Evolutionary conservation across 2,888 invertebrate genomes (phyloP).

Genomic region (Zelleria hepariella): DNA sequence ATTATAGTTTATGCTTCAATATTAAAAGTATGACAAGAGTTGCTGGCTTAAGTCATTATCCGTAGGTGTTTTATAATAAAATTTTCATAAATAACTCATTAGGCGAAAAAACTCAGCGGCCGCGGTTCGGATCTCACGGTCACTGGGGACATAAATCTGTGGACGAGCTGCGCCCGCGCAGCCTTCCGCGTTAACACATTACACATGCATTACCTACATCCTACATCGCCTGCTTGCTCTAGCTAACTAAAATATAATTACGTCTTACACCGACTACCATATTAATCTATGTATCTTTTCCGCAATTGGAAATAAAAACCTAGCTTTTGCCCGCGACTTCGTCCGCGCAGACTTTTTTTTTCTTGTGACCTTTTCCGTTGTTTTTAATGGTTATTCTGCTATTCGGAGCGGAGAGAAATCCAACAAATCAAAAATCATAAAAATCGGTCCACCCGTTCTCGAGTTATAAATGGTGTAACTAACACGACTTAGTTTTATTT

Average conservation of each 20-base stretch:
- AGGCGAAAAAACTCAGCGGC: conserved; percentile 53
- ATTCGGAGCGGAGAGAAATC: too few relatives aligned
- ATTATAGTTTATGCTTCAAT: conserved; percentile 42
- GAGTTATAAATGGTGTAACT: too few relatives aligned
- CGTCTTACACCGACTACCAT: background rate
- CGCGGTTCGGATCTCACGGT: conserved; percentile 64
- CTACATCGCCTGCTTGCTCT: background rate
- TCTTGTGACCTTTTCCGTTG: too few relatives aligned
- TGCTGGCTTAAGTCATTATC: conserved; percentile 42
- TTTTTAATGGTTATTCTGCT: too few relatives aligned
- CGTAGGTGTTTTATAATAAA: conserved; percentile 54
- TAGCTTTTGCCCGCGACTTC: too few relatives aligned
- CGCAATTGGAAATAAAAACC: background rate
- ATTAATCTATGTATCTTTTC: background rate
- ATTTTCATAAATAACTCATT: conserved; percentile 69
- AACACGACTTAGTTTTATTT: background rate
- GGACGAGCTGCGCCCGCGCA: conserved; percentile 34
- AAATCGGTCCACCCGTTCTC: too few relatives aligned
- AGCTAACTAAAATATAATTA: background rate
- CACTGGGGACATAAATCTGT: conserved; percentile 65
- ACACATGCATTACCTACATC: background rate
- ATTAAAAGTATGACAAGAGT: conserved; percentile 42
- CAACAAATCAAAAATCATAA: too few relatives aligned
- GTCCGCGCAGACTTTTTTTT: too few relatives aligned
- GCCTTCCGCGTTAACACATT: conserved; percentile 22